These are phyloP conservation scores for Lithobates pipiens DNA, from an alignment of 2,797 vertebrate genomes.

Conservation along the genomic window DNA sequence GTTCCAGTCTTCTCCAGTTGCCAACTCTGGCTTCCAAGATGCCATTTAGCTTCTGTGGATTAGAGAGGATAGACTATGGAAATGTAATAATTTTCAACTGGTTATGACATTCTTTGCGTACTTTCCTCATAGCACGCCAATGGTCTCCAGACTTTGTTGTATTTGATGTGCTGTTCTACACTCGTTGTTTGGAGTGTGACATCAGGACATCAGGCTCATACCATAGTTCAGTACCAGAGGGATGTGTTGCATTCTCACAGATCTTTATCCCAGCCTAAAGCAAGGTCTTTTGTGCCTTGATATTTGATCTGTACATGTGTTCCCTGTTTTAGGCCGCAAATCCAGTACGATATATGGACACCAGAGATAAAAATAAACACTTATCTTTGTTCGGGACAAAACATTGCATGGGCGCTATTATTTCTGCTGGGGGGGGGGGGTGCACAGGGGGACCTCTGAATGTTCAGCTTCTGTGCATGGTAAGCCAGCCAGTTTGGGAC, in stretches of 20 bases:
- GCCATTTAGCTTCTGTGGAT: neutral
- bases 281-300: slow-evolving; percentile 27
- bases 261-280: slow-evolving; percentile 36
- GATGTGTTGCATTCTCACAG: slow-evolving; percentile 56
- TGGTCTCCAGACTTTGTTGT: too few relatives aligned
- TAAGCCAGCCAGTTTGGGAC: too few relatives aligned
- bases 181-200: too few relatives aligned
- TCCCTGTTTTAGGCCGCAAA: neutral
- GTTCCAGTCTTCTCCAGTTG: neutral
- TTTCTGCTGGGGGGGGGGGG: too few relatives aligned
- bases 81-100: neutral
- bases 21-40: neutral
- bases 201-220: neutral
- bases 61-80: neutral
- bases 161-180: too few relatives aligned
- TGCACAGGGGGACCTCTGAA: too few relatives aligned
- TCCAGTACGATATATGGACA: neutral
- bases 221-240: slow-evolving; percentile 45
- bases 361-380: neutral
- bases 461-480: too few relatives aligned
- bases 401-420: too few relatives aligned
- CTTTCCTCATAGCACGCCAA: too few relatives aligned
- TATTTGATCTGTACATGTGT: slow-evolving; percentile 20
- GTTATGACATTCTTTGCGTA: neutral
- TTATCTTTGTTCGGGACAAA: neutral